phyloP scores from a whole-genome alignment of 53 echinoderm and acorn worm species.

The Astropecten irregularis region DNA sequence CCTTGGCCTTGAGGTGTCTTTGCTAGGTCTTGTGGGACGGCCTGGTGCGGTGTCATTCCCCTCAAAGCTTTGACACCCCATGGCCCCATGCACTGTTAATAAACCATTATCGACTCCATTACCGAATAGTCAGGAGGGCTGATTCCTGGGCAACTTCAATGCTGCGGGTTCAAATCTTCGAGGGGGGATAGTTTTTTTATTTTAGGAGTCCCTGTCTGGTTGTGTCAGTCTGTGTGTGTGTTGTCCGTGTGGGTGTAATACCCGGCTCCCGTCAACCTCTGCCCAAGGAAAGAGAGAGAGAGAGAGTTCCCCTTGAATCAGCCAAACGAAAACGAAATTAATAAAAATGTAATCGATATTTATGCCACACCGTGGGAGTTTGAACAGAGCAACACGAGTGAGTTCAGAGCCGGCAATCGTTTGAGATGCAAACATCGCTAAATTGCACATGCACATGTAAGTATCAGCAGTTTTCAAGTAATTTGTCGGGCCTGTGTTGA shows the following conservation, averaged over 20 bases:
- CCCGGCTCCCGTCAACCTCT: too few species aligned
- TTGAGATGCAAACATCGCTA: conserved; percentile 46
- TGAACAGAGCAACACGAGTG: neutral
- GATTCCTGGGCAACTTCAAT: too few species aligned
- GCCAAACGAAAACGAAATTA: too few species aligned
- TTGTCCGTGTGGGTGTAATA: too few species aligned
- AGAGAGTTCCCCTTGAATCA: too few species aligned
- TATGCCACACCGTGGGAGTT: neutral
- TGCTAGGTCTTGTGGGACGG: conserved; percentile 14
- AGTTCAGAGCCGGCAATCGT: neutral
- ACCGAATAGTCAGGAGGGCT: neutral
- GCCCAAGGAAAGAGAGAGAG: too few species aligned
- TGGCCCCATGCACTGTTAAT: conserved; percentile 19
- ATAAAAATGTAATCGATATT: conserved; percentile 41
- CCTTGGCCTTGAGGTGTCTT: conserved; percentile 53
- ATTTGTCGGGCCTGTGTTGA: neutral
- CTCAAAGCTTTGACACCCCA: conserved; percentile 15
- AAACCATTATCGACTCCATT: conserved; percentile 20
- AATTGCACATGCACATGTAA: conserved; percentile 38
- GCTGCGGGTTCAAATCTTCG: too few species aligned
- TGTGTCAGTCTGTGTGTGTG: too few species aligned
- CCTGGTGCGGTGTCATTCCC: conserved; percentile 26
- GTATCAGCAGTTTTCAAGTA: neutral
- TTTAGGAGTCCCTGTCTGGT: too few species aligned
- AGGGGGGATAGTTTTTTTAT: too few species aligned